A percentile compares a stretch with the other conserved stretches of the same genome.
Evolutionary conservation across 2,797 vertebrate genomes (phyloP).

Genomic region (Amazona ochrocephala): DNA sequence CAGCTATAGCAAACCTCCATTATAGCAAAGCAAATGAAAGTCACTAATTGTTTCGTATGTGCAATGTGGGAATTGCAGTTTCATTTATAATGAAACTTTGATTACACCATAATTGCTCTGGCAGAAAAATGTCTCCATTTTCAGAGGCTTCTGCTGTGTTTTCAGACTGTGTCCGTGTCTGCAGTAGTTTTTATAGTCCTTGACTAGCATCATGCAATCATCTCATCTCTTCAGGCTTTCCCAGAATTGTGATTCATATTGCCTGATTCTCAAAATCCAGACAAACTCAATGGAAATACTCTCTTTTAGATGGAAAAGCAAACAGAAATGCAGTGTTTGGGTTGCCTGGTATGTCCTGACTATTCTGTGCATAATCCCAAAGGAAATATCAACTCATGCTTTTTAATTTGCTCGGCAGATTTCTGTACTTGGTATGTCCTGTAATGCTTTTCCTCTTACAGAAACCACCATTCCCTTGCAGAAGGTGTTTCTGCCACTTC

Average conservation of each 20-base stretch:
- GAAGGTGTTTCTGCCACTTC: background rate
- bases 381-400: background rate
- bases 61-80: constrained; percentile 38
- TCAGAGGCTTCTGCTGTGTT: constrained; percentile 46
- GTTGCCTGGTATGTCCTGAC: background rate
- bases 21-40: constrained; percentile 34
- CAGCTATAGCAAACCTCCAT: background rate
- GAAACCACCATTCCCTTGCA: background rate
- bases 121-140: constrained; percentile 35
- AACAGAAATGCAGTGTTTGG: constrained; percentile 3
- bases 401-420: background rate
- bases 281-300: constrained; percentile 8
- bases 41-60: constrained; percentile 68
- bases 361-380: background rate
- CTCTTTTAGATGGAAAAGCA: constrained; percentile 9
- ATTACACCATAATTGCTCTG: constrained; percentile 59
- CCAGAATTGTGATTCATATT: constrained; percentile 26
- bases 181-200: constrained; percentile 37
- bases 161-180: constrained; percentile 14
- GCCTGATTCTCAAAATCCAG: constrained; percentile 9
- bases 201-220: background rate
- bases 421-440: background rate
- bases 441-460: background rate
- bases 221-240: constrained; percentile 19
- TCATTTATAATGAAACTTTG: constrained; percentile 65